A percentile compares a stretch with the other conserved stretches of the same genome.
These are phyloP conservation scores for Pecten maximus DNA, from an alignment of 2,888 invertebrate species.

Conservation along the genomic window DNA sequence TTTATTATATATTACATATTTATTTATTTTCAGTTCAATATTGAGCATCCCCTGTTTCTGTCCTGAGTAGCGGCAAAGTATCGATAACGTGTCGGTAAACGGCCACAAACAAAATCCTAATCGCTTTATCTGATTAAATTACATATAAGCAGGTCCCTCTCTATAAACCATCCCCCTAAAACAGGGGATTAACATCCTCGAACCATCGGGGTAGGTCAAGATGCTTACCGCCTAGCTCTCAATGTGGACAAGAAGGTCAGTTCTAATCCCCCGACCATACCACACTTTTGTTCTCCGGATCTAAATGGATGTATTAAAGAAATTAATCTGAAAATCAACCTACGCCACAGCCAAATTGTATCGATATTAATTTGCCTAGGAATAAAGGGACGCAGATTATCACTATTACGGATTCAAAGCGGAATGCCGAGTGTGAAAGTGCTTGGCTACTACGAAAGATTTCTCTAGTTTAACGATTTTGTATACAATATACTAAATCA, in stretches of 20 bases:
- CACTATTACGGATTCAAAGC: not conserved
- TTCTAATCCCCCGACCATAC: not conserved
- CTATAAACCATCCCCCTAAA: not conserved
- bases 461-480: too few species aligned
- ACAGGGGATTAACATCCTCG: not conserved
- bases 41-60: not conserved
- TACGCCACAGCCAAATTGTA: not conserved
- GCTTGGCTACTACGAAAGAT: too few species aligned
- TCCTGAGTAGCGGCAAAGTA: not conserved
- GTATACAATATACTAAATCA: not conserved
- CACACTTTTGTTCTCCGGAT: constrained; percentile 2
- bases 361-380: not conserved
- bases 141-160: not conserved
- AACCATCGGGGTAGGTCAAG: not conserved
- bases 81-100: not conserved
- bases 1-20: too few species aligned
- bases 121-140: not conserved
- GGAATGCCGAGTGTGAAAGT: not conserved
- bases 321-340: constrained; percentile 30
- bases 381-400: not conserved
- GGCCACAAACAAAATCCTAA: not conserved
- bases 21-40: too few species aligned
- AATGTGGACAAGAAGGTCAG: not conserved
- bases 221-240: not conserved
- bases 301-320: constrained; percentile 19